Conservation (phyloP, 2,113 vertebrate species). For the Chelonoidis abingdonii region DNA sequence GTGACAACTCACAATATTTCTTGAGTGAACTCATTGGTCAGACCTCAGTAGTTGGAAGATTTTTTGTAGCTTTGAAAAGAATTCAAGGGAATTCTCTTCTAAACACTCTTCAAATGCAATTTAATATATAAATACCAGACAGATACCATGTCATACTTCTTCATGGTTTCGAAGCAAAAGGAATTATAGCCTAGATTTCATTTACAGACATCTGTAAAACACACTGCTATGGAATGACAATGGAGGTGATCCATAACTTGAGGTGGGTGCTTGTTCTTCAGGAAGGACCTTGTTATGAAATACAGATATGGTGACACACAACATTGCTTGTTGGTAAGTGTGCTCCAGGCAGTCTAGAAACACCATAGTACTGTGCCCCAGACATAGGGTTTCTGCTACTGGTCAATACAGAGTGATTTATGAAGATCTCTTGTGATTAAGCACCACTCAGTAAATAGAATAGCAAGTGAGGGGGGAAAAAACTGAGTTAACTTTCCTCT, state of each 20-base stretch:
- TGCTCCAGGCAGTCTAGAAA: neutral
- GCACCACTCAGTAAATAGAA: neutral
- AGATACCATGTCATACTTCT: slow-evolving; percentile 48
- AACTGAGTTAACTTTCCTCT: neutral
- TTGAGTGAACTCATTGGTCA: neutral
- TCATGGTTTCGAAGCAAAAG: slow-evolving; percentile 49
- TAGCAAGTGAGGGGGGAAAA: neutral
- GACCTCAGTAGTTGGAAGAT: neutral
- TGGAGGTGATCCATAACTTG: slow-evolving; percentile 60
- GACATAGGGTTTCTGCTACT: slow-evolving; percentile 38
- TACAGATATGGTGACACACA: slow-evolving; percentile 45
- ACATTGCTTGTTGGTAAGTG: slow-evolving; percentile 11
- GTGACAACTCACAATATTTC: neutral
- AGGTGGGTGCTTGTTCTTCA: slow-evolving; percentile 37
- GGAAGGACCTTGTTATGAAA: slow-evolving; percentile 24
- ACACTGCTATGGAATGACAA: slow-evolving; percentile 72
- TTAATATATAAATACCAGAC: slow-evolving; percentile 68
- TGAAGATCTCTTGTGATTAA: slow-evolving; percentile 16
- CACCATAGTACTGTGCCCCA: slow-evolving; percentile 10
- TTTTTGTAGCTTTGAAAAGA: slow-evolving; percentile 1
- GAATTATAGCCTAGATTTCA: slow-evolving; percentile 29
- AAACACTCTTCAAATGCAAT: slow-evolving; percentile 45
- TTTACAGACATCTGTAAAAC: slow-evolving; percentile 76
- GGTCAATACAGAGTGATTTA: slow-evolving; percentile 44
- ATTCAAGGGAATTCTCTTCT: slow-evolving; percentile 13